Conservation (phyloP, 2,113 vertebrate species). For the Herpetotheres cachinnans region DNA sequence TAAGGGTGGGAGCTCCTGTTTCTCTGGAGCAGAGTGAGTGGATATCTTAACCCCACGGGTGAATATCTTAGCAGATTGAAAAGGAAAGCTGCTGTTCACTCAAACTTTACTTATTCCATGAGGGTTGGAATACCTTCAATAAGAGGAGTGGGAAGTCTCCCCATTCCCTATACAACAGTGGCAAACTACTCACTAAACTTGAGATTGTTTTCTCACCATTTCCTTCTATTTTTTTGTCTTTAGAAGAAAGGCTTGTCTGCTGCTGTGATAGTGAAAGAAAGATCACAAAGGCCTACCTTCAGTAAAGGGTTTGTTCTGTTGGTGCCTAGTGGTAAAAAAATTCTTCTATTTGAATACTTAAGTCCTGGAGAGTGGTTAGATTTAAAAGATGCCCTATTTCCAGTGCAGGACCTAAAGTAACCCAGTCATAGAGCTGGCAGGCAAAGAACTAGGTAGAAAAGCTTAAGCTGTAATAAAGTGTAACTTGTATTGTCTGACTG, state of each 20-base stretch:
- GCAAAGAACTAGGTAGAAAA: background rate
- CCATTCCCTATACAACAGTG: background rate
- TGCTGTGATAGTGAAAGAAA: background rate
- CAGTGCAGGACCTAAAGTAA: background rate
- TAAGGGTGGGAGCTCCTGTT: background rate
- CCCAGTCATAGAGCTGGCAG: background rate
- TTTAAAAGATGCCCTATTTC: background rate
- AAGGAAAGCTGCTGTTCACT: background rate
- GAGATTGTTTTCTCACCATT: background rate
- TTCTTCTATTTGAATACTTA: background rate
- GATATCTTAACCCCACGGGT: background rate
- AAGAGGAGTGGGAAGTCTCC: background rate
- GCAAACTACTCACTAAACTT: background rate
- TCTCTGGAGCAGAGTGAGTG: background rate
- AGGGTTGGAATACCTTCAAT: background rate
- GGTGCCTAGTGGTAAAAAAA: background rate
- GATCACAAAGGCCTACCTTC: background rate
- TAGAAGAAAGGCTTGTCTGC: background rate
- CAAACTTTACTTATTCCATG: background rate
- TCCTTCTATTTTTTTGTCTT: background rate
- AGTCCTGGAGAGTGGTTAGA: background rate
- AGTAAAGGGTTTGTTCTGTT: background rate
- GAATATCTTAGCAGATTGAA: background rate
- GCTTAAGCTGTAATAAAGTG: accelerated
- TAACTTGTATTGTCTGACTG: background rate